Conservation (phyloP, 2,888 invertebrate species). For the Leucoptera coffeella region DNA sequence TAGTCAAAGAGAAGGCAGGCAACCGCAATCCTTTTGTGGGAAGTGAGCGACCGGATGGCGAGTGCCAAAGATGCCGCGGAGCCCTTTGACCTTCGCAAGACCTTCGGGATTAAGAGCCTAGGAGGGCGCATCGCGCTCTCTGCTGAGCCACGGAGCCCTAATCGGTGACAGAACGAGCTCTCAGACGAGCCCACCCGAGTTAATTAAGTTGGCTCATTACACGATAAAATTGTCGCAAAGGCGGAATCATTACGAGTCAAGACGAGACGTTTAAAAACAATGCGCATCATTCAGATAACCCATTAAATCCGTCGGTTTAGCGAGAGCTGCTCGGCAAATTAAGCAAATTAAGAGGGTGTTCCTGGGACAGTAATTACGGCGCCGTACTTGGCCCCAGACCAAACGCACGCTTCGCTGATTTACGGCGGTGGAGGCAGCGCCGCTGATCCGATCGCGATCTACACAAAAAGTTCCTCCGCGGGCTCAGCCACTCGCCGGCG, state of each 20-base stretch:
- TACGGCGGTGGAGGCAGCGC: conserved; percentile 8
- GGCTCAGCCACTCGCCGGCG: conserved; percentile 7
- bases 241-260: conserved; percentile 19
- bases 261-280: conserved; percentile 34
- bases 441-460: conserved; percentile 8
- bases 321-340: conserved; percentile 33
- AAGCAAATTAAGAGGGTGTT: conserved; percentile 45
- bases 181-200: too few species aligned
- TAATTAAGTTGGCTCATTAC: too few species aligned
- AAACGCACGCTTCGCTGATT: conserved; percentile 9
- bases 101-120: too few species aligned
- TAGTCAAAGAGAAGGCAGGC: too few species aligned
- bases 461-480: conserved; percentile 23
- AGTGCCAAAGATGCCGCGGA: too few species aligned
- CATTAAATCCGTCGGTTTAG: conserved; percentile 42
- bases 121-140: too few species aligned
- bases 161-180: too few species aligned
- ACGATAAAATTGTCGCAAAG: too few species aligned
- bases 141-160: too few species aligned
- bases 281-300: conserved; percentile 41
- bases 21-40: too few species aligned
- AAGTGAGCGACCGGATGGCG: too few species aligned
- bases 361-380: conserved; percentile 43
- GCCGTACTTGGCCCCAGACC: conserved; percentile 38
- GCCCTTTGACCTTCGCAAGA: too few species aligned